These are phyloP conservation scores for Nomada goodeniana DNA, from an alignment of 2,888 invertebrate genomes.

Conservation along the genomic window DNA sequence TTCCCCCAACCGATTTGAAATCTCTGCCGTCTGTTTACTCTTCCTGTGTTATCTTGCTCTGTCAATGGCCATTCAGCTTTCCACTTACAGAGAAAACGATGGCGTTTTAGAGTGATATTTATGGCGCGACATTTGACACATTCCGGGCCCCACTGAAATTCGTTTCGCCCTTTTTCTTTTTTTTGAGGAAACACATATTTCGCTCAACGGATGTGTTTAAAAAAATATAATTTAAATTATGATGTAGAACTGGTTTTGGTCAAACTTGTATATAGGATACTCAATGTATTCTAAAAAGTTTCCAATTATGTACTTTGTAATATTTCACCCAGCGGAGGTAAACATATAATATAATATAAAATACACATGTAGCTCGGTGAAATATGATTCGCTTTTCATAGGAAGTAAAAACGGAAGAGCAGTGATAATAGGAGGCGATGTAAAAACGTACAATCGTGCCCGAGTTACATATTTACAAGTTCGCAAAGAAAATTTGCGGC, in stretches of 20 bases:
- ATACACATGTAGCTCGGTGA: too few relatives aligned
- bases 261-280: too few relatives aligned
- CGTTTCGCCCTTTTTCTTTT: slow-evolving; percentile 2
- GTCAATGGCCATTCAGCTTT: slow-evolving; percentile 37
- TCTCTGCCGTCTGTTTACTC: slow-evolving; percentile 24
- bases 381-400: too few relatives aligned
- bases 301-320: too few relatives aligned
- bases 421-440: background rate
- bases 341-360: too few relatives aligned
- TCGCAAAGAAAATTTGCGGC: slow-evolving; percentile 12
- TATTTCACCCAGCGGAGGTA: too few relatives aligned
- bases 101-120: slow-evolving; percentile 9
- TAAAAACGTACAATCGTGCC: background rate
- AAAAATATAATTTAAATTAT: too few relatives aligned
- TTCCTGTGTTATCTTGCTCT: slow-evolving; percentile 19
- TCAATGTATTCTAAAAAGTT: too few relatives aligned
- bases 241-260: too few relatives aligned
- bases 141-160: background rate
- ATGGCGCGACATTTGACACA: background rate
- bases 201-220: background rate
- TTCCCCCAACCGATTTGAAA: slow-evolving; percentile 3
- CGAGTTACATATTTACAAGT: slow-evolving; percentile 13
- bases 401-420: background rate
- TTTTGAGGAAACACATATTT: background rate
- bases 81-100: slow-evolving; percentile 7